Percentiles rank a stretch among this genome's conserved stretches.
These are phyloP conservation scores for Turdus rufiventris DNA, from an alignment of 2,113 vertebrate genomes.

Conservation along the genomic window DNA sequence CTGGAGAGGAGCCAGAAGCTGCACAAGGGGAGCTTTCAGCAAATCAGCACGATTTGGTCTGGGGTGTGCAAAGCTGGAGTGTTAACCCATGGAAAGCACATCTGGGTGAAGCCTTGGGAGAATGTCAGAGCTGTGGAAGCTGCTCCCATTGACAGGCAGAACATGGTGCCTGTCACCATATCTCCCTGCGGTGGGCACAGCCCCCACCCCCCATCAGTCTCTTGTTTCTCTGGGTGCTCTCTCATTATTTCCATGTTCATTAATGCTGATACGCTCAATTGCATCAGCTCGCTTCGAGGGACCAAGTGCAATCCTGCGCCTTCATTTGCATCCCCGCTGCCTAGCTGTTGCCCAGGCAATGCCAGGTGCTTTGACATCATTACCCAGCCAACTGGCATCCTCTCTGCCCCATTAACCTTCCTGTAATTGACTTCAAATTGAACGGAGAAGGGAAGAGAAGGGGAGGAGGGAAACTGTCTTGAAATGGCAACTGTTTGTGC, in stretches of 20 bases:
- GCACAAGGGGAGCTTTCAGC: background rate
- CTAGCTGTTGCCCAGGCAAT: constrained; percentile 60
- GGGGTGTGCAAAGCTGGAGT: background rate
- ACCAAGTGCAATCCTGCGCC: background rate
- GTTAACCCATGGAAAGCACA: background rate
- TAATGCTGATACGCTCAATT: constrained; percentile 32
- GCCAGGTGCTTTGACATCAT: constrained; percentile 61
- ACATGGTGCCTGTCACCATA: rapidly evolving
- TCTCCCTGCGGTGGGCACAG: background rate
- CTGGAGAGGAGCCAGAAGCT: background rate
- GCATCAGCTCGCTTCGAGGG: constrained; percentile 25
- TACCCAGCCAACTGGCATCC: constrained; percentile 40
- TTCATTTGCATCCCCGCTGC: constrained; percentile 33
- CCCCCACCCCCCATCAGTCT: background rate
- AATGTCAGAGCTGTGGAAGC: background rate
- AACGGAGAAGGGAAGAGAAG: background rate
- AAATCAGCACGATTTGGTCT: background rate
- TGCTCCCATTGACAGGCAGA: background rate
- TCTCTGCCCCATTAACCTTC: constrained; percentile 59
- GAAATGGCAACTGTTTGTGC: background rate
- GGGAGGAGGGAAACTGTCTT: background rate
- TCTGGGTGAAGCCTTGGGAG: background rate
- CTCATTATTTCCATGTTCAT: constrained; percentile 6
- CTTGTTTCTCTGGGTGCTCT: constrained; percentile 30
- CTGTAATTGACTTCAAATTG: constrained; percentile 28